Base-by-base conservation (phyloP, 2,888 invertebrate species). In the Oscheius sp. region DNA sequence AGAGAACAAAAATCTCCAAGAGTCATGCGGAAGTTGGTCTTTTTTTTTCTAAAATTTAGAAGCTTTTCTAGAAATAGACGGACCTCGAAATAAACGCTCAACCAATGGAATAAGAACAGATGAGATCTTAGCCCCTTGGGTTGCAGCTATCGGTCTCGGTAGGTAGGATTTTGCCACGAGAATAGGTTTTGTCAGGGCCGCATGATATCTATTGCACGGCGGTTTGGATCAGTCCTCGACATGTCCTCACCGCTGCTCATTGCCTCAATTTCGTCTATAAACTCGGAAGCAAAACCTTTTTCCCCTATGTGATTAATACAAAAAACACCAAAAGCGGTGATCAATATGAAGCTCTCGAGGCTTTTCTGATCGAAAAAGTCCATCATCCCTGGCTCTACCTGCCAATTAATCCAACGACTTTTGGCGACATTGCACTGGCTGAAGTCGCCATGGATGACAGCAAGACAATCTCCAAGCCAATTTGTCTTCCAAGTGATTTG, bases 91-190 rank as follows among this genome's bases (percentile, higher is more conserved):
- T 4, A 55, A 55, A 34, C n/a, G 55, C n/a, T 55, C 55, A 12
- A 55, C 55, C 33, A 55, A 55, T 55, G 55, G 55, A n/a, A 33
- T 37, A 6, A 33, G 8, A n/a, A 23, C 25, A n/a, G 20, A 33
- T 20, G 17, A 37, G 23, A 34, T 34, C 17, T 10, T 15, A 12
- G 55, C 55, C 23, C 55, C 55, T 2, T 55, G 33, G 20, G 55
- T 55, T 20, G 31, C 55, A 8, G 55, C 55, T 33, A 55, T 55
- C 20, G 55, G 55, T 23, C n/a, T 55, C 37, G 55, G 55, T 48
- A 48, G 5, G 8, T 15, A n/a, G n/a, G n/a, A 10, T 37, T 15
- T 15, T 37, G 8, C 37, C 15, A 8, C 15, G 37, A 8, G 8
- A 37, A 37, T 23, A 48, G 12, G 5, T 17, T 17, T 17, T 48